Conservation (phyloP, 2,888 invertebrate species). For the Cryptophagus acutangulus region DNA sequence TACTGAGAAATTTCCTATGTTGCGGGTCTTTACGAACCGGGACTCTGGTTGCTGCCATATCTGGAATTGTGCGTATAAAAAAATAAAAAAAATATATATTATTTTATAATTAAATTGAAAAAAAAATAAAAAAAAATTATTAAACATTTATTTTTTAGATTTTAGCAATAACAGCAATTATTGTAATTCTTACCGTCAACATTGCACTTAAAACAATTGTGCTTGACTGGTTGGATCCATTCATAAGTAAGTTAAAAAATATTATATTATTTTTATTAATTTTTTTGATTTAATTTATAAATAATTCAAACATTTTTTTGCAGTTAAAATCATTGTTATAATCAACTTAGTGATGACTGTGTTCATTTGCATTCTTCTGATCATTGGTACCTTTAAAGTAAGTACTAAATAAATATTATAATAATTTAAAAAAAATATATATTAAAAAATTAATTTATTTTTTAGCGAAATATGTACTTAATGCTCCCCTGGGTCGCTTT, state of each 20-base stretch:
- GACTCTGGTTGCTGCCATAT: slow-evolving; percentile 65
- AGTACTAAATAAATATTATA: slow-evolving; percentile 27
- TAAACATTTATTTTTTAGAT: slow-evolving; percentile 43
- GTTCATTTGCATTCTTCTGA: slow-evolving; percentile 70
- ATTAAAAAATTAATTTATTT: slow-evolving; percentile 18
- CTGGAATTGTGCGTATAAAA: slow-evolving; percentile 67
- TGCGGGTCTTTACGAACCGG: slow-evolving; percentile 70
- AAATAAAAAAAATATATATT: background rate
- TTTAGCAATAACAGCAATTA: slow-evolving; percentile 66
- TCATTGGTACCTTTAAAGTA: slow-evolving; percentile 72
- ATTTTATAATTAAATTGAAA: slow-evolving; percentile 4
- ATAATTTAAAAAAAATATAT: background rate
- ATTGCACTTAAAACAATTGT: slow-evolving; percentile 74
- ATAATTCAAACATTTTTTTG: slow-evolving; percentile 41
- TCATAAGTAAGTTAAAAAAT: slow-evolving; percentile 21
- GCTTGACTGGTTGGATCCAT: slow-evolving; percentile 61
- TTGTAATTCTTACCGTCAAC: slow-evolving; percentile 60
- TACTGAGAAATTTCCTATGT: slow-evolving; percentile 65
- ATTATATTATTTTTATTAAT: slow-evolving; percentile 6
- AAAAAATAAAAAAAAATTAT: slow-evolving; percentile 5
- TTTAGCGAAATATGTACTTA: slow-evolving; percentile 73
- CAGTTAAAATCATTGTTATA: slow-evolving; percentile 72
- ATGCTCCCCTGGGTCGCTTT: slow-evolving; percentile 83
- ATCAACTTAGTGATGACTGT: slow-evolving; percentile 80
- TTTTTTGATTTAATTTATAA: slow-evolving; percentile 12